phyloP scores from a whole-genome alignment of 2,797 vertebrate species.

The Brotula barbata region DNA sequence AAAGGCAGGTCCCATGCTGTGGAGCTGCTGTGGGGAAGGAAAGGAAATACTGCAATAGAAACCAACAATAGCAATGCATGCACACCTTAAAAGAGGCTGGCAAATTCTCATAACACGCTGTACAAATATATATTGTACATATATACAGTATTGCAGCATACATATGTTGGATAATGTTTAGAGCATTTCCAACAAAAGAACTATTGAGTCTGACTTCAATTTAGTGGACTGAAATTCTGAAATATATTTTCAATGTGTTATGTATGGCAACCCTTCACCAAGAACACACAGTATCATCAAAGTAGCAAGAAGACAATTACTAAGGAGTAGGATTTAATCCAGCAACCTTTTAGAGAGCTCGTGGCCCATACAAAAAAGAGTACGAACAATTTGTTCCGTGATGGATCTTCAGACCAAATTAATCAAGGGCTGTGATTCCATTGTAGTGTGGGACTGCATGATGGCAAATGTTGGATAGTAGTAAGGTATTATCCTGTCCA shows the following conservation, averaged over 20 bases:
- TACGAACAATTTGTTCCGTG: too few relatives aligned
- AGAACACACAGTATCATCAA: conserved; percentile 15
- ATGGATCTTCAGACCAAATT: too few relatives aligned
- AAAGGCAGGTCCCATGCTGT: conserved; percentile 6
- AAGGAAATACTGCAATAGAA: neutral
- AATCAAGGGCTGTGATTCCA: too few relatives aligned
- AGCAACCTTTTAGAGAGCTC: conserved; percentile 34
- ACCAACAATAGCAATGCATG: conserved; percentile 34
- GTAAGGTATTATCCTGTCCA: too few relatives aligned
- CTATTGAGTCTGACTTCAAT: neutral
- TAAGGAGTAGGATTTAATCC: conserved; percentile 26
- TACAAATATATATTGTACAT: neutral
- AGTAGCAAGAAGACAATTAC: neutral
- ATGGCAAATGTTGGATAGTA: too few relatives aligned
- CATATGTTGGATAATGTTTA: neutral
- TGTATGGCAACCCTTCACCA: conserved; percentile 24
- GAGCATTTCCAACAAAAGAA: neutral
- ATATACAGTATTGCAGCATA: neutral
- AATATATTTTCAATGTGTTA: conserved; percentile 1
- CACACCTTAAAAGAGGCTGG: conserved; percentile 37
- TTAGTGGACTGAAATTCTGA: neutral
- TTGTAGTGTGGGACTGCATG: too few relatives aligned
- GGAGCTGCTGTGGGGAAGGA: conserved; percentile 13
- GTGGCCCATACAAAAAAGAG: neutral
- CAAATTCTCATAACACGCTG: conserved; percentile 25